These are phyloP conservation scores for Trididemnum nubilum DNA, from an alignment of 23 tunicate species.

Conservation along the genomic window DNA sequence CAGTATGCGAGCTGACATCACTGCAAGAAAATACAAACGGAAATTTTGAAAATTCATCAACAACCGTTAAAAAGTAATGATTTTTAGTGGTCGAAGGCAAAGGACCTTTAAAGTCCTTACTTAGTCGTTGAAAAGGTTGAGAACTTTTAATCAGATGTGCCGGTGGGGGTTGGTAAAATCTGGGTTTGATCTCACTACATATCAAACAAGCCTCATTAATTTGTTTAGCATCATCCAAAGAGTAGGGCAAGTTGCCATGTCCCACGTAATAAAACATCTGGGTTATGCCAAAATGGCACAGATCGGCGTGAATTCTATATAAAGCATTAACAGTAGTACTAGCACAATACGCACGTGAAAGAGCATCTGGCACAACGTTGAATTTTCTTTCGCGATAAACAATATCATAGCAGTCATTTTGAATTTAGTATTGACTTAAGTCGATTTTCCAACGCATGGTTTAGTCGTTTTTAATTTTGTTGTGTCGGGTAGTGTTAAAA, in stretches of 20 bases:
- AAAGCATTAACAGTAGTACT: neutral
- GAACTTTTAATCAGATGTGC: neutral
- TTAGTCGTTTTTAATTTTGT: neutral
- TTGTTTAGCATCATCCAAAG: neutral
- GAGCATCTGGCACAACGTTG: neutral
- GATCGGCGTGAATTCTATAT: neutral
- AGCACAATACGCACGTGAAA: neutral
- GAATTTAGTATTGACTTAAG: neutral
- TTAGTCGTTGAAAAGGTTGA: neutral
- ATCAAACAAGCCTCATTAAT: neutral
- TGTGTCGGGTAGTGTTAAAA: neutral
- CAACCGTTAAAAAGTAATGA: neutral
- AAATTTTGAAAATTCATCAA: neutral
- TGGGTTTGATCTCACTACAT: neutral
- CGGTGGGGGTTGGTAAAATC: neutral
- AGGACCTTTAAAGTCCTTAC: neutral
- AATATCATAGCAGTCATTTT: neutral
- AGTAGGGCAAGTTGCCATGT: neutral
- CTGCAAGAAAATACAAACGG: neutral
- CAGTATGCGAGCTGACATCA: neutral
- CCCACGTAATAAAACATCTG: neutral
- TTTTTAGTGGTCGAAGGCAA: neutral
- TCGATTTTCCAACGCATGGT: neutral
- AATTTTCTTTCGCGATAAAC: neutral
- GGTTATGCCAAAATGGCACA: neutral